These are phyloP conservation scores for Alviniconcha strummeri DNA, from an alignment of 2,888 invertebrate genomes.

Conservation along the genomic window DNA sequence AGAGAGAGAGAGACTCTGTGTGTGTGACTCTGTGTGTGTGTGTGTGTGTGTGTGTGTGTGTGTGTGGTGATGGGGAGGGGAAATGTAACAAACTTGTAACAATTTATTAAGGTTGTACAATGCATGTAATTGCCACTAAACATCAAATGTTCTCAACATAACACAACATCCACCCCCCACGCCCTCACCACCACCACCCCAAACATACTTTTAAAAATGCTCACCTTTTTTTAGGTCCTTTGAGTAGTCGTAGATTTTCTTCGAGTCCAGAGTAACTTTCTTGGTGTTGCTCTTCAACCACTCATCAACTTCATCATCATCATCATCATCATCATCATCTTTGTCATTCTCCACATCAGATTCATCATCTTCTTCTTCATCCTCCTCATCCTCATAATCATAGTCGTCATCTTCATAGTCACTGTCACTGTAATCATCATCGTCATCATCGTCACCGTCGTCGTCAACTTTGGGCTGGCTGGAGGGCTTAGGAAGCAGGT, in stretches of 20 bases:
- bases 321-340: constrained; percentile 1
- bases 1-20: neutral
- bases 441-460: neutral
- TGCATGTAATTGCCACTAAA: no score
- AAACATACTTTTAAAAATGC: neutral
- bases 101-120: no score
- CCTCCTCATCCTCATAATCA: constrained; percentile 21
- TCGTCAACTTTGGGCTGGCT: neutral
- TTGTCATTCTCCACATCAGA: neutral
- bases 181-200: no score
- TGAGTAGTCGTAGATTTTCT: constrained; percentile 31
- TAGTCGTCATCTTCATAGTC: constrained; percentile 22
- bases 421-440: neutral
- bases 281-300: constrained; percentile 18
- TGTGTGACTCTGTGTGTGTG: neutral
- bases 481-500: constrained; percentile 7
- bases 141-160: no score
- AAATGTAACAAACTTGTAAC: no score
- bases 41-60: neutral
- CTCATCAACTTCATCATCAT: constrained; percentile 16
- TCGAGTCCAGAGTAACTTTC: constrained; percentile 21
- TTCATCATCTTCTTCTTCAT: constrained; percentile 10
- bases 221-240: constrained; percentile 34
- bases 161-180: no score
- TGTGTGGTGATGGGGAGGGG: neutral